Base-by-base conservation (phyloP, 2,113 vertebrate species). In the Peromyscus californicus region DNA sequence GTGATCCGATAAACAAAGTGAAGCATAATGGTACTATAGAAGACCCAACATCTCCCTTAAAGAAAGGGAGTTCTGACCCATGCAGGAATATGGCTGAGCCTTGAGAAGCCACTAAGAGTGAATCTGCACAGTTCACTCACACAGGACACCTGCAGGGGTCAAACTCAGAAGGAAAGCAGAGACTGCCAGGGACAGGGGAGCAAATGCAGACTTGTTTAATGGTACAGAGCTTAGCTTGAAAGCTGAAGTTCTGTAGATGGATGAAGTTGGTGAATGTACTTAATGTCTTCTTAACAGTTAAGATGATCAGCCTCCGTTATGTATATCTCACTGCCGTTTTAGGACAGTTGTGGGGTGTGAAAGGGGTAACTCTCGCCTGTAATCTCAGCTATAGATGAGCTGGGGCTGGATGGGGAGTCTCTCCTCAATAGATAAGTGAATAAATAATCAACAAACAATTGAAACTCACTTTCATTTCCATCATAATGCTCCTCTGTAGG, bases 21-120 rank as follows among this genome's bases (percentile, higher is more conserved):
- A 31, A 19, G 13, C 4, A 1, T 15, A 1, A 1, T 0, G 12
- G 0, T 10, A 17, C 10, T 3, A 0, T 24, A 10, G 33, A 39
- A 7, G 57, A 9, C 3, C 17, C 72, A n/a, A n/a, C n/a, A 1
- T 84, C 61, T 2, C 5, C 45, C 39, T 85, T 13, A 6, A 5
- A 57, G 78, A 78, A 21, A 90, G n/a, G 54, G 33, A 36, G 29
- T 11, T 63, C 59, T 13, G 84, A 61, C 57, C 42, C 17, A 0
- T 4, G 24, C 61, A 22, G 9, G 39, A 3, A 1, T 1, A 3
- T 4, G 69, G 16, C 67, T 21, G 70, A 33, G 42, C 69, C 86
- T 48, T 24, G 86, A 69, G 63, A 65, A 54, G 78, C 24, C 57
- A 51, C 72, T 22, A 59, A 29, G 51, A 61, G 9, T 31, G 86